Evolutionary conservation across 2,797 vertebrate genomes (phyloP).

Genomic region (Phrynocephalus vlangalii): DNA sequence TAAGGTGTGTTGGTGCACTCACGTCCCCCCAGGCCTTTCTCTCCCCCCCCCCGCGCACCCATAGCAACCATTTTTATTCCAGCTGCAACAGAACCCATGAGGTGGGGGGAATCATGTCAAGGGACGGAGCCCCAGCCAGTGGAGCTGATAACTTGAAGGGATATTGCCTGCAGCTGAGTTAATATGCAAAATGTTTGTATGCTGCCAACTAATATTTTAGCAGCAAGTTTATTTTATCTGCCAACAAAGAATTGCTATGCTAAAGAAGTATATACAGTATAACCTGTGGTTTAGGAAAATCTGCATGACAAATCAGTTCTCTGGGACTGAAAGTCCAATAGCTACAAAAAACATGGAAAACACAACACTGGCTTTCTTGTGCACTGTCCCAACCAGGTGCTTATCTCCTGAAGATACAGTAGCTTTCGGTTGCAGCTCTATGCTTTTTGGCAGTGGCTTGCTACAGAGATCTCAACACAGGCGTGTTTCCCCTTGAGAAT

Average conservation of each 20-base stretch:
- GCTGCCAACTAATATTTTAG: not conserved
- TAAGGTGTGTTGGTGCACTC: too few relatives aligned
- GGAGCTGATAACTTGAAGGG: too few relatives aligned
- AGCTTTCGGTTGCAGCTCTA: not conserved
- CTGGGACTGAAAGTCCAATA: not conserved
- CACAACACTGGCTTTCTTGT: not conserved
- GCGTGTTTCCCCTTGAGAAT: not conserved
- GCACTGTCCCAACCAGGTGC: not conserved
- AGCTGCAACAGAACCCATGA: too few relatives aligned
- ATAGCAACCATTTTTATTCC: too few relatives aligned
- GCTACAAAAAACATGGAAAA: not conserved
- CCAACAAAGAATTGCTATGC: not conserved
- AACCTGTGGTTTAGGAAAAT: not conserved
- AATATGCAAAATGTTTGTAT: not conserved
- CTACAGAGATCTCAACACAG: not conserved
- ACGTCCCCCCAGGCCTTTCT: too few relatives aligned
- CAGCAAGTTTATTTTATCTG: conserved; percentile 22
- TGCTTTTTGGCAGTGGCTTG: not conserved
- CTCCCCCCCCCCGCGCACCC: too few relatives aligned
- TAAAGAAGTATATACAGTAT: not conserved
- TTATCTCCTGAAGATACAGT: not conserved
- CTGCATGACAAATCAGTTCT: not conserved
- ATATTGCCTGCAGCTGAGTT: too few relatives aligned
- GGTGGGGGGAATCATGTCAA: too few relatives aligned
- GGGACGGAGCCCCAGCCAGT: too few relatives aligned